A percentile compares a stretch with the other conserved stretches of the same genome.
These are phyloP conservation scores for Zaprionus nigranus DNA, from an alignment of 1,140 invertebrate species.

Conservation along the genomic window DNA sequence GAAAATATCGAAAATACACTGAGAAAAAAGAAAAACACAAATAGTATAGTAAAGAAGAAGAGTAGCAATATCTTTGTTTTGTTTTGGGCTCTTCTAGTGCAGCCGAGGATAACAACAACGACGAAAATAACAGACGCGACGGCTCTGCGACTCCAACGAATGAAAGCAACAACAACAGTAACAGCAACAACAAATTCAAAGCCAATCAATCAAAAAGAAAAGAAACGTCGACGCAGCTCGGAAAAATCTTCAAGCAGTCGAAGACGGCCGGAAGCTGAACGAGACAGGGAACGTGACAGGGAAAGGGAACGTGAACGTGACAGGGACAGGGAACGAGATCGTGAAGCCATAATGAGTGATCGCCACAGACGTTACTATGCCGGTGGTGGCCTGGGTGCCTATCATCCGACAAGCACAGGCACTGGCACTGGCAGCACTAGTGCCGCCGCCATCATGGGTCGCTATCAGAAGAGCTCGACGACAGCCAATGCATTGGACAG, in stretches of 20 bases:
- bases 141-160: conserved; percentile 72
- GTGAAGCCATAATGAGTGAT: conserved; percentile 68
- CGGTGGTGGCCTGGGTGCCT: conserved; percentile 57
- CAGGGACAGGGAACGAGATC: conserved; percentile 40
- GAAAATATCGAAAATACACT: conserved; percentile 36
- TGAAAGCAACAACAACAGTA: conserved; percentile 51
- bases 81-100: conserved; percentile 60
- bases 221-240: conserved; percentile 69
- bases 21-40: conserved; percentile 22
- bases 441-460: conserved; percentile 50
- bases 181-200: conserved; percentile 47
- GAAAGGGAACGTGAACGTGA: conserved; percentile 31
- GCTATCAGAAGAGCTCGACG: conserved; percentile 80
- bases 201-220: conserved; percentile 46
- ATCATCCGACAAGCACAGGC: conserved; percentile 36
- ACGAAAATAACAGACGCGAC: conserved; percentile 43
- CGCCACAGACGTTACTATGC: conserved; percentile 80
- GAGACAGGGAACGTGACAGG: conserved; percentile 39
- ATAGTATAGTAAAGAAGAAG: conserved; percentile 18
- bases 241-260: conserved; percentile 63
- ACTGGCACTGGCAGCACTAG: conserved; percentile 48
- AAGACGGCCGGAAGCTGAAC: conserved; percentile 63
- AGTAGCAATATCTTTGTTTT: conserved; percentile 44
- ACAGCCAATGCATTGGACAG: conserved; percentile 79
- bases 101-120: conserved; percentile 60